Conservation (phyloP, 2,797 vertebrate species). For the Nannoperca obscura region DNA sequence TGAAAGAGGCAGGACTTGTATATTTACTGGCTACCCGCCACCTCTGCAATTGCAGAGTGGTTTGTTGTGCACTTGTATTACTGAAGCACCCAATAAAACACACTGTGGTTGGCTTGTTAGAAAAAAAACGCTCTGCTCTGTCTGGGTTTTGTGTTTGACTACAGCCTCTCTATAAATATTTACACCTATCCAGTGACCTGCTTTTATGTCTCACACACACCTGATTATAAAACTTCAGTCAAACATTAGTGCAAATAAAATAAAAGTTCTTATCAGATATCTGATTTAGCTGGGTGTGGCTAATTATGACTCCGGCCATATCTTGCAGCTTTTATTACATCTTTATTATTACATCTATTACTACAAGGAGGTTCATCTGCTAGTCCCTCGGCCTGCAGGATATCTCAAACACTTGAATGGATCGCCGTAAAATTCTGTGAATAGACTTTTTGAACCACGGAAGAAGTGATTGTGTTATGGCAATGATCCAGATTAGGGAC, state of each 20-base stretch:
- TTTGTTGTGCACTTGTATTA: slow-evolving; percentile 99
- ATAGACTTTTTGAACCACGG: not conserved
- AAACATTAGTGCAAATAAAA: slow-evolving; percentile 17
- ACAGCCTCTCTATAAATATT: slow-evolving; percentile 35
- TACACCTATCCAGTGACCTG: slow-evolving; percentile 17
- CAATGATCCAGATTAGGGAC: not conserved
- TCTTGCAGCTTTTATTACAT: slow-evolving; percentile 18
- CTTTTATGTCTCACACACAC: not conserved
- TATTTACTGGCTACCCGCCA: slow-evolving; percentile 96
- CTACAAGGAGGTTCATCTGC: not conserved
- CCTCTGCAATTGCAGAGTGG: slow-evolving; percentile 94
- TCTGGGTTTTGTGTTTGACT: slow-evolving; percentile 48
- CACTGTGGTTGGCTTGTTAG: slow-evolving; percentile 88
- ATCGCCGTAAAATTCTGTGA: slow-evolving; percentile 5
- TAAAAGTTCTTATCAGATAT: slow-evolving; percentile 16
- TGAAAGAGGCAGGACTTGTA: slow-evolving; percentile 96
- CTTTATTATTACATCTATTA: too few relatives aligned
- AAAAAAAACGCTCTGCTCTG: slow-evolving; percentile 64
- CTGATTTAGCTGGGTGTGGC: not conserved
- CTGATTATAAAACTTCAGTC: slow-evolving; percentile 35
- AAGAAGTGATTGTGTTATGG: slow-evolving; percentile 11
- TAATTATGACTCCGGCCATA: slow-evolving; percentile 1
- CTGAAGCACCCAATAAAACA: slow-evolving; percentile 99
- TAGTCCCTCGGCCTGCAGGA: not conserved
- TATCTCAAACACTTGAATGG: slow-evolving; percentile 3